Conservation (phyloP, 2,113 vertebrate species). For the Erpornis zantholeuca region DNA sequence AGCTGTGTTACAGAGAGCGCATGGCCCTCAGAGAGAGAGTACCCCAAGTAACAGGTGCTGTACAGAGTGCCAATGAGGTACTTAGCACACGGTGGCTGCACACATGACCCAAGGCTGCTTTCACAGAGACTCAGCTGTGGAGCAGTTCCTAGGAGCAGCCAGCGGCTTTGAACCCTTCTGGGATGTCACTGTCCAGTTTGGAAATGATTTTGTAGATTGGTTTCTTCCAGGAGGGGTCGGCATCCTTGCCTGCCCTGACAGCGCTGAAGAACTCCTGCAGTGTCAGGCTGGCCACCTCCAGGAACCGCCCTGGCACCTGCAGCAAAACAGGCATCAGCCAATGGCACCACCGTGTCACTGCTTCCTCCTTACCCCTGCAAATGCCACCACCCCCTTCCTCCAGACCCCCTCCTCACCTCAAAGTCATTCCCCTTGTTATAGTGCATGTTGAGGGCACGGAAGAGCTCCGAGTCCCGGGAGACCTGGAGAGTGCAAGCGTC, state of each 20-base stretch:
- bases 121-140: conserved; percentile 6
- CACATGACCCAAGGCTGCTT: neutral
- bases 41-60: neutral
- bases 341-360: rapidly evolving
- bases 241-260: conserved; percentile 85
- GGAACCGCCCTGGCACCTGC: conserved; percentile 90
- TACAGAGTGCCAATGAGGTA: neutral
- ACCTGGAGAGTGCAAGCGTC: conserved; percentile 81
- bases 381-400: neutral
- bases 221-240: conserved; percentile 96
- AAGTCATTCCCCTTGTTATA: conserved; percentile 97
- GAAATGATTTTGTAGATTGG: conserved; percentile 98
- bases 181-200: conserved; percentile 93
- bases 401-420: conserved; percentile 74
- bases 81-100: neutral
- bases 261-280: conserved; percentile 92
- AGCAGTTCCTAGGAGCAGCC: conserved; percentile 75
- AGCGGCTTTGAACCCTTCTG: conserved; percentile 88
- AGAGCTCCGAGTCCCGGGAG: conserved; percentile 88
- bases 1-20: neutral
- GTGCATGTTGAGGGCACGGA: conserved; percentile 89
- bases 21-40: neutral
- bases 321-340: neutral
- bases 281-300: conserved; percentile 91
- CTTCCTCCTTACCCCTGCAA: neutral